Evolutionary conservation across 2,113 vertebrate species (phyloP).

Genomic region (Lagopus muta): DNA sequence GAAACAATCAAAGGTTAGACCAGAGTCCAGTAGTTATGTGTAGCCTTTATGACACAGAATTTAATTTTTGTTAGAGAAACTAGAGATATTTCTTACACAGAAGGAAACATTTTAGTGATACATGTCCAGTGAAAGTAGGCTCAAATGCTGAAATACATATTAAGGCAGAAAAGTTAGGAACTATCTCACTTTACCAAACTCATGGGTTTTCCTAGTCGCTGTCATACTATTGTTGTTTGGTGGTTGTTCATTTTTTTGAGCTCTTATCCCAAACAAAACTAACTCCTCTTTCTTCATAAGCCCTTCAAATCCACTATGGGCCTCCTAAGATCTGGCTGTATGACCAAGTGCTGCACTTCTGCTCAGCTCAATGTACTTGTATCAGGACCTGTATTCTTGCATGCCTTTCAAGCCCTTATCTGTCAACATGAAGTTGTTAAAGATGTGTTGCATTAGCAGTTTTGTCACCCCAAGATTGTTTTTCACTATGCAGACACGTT

Average conservation of each 20-base stretch:
- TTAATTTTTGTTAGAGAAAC: neutral
- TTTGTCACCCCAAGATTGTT: neutral
- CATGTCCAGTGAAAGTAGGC: neutral
- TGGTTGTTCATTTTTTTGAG: neutral
- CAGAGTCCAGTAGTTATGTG: neutral
- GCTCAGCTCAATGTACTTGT: neutral
- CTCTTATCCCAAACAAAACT: neutral
- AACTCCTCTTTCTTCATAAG: neutral
- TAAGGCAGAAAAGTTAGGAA: neutral
- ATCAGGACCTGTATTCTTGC: accelerated
- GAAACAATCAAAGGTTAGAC: neutral
- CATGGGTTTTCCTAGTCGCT: neutral
- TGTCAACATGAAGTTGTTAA: neutral
- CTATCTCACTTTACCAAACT: neutral
- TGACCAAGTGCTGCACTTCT: neutral
- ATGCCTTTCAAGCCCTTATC: neutral
- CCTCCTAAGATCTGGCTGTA: neutral
- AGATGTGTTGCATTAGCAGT: neutral
- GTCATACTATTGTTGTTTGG: neutral
- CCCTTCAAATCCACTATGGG: neutral
- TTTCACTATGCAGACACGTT: neutral
- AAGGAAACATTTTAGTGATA: neutral
- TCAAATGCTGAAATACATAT: neutral
- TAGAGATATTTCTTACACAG: neutral
- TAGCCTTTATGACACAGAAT: neutral